A percentile compares a stretch with the other conserved stretches of the same genome.
Evolutionary conservation across 2,888 invertebrate genomes (phyloP).

Genomic region (Yponomeuta malinellus): DNA sequence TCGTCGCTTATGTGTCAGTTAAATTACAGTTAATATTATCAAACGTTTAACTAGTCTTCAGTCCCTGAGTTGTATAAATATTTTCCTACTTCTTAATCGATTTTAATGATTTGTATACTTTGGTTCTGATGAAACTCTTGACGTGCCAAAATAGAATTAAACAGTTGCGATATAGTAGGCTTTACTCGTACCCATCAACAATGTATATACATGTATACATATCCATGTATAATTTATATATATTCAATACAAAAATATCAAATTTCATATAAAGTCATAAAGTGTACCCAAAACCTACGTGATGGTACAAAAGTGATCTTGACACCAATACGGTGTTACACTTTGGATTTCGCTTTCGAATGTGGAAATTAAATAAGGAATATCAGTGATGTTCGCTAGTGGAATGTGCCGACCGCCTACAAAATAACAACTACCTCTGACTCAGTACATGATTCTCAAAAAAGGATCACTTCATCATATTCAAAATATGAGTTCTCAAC

Average conservation of each 20-base stretch:
- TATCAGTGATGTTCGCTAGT: conserved; percentile 67
- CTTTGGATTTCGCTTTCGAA: conserved; percentile 65
- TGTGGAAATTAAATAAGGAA: conserved; percentile 72
- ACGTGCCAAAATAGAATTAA: conserved; percentile 75
- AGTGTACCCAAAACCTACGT: conserved; percentile 77
- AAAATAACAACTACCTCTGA: conserved; percentile 69
- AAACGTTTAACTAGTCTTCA: conserved; percentile 76
- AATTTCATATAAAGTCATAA: conserved; percentile 76
- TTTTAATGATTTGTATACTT: conserved; percentile 75
- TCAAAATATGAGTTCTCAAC: conserved; percentile 63
- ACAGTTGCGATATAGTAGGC: conserved; percentile 74
- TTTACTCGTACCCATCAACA: conserved; percentile 74
- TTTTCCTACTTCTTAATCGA: conserved; percentile 74
- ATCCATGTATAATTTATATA: conserved; percentile 76
- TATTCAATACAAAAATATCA: conserved; percentile 76
- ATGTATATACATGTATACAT: conserved; percentile 76
- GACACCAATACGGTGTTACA: conserved; percentile 66
- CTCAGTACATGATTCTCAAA: conserved; percentile 74
- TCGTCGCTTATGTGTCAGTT: conserved; percentile 67
- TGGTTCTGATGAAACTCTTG: conserved; percentile 75
- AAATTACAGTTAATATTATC: conserved; percentile 73
- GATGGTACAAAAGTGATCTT: conserved; percentile 70
- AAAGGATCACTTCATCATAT: conserved; percentile 69
- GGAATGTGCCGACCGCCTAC: conserved; percentile 76
- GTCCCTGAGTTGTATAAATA: conserved; percentile 75